Conservation (phyloP, 2,888 invertebrate genomes). For the Rutpela maculata region DNA sequence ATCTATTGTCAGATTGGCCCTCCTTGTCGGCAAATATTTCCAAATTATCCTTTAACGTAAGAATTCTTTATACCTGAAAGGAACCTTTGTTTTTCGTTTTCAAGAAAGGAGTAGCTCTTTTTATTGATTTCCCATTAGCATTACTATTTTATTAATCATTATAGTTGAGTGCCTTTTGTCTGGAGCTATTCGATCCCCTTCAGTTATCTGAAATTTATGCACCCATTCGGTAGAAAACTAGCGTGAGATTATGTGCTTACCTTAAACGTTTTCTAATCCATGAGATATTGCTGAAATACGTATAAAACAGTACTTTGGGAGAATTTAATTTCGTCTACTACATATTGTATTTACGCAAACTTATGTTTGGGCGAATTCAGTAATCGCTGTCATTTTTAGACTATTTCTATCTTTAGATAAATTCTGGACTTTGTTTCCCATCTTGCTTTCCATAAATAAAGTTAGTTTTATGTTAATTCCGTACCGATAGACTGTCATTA, state of each 20-base stretch:
- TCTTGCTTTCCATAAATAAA: background rate
- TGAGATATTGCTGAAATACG: slow-evolving; percentile 42
- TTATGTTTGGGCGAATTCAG: slow-evolving; percentile 17
- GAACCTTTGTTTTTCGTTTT: slow-evolving; percentile 4
- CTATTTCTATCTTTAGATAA: background rate
- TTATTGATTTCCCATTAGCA: slow-evolving; percentile 52
- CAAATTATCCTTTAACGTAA: background rate
- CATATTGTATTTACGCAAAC: slow-evolving; percentile 9
- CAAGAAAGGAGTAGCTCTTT: slow-evolving; percentile 1
- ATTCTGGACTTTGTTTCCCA: background rate
- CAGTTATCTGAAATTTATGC: slow-evolving; percentile 56
- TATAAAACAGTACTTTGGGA: slow-evolving; percentile 25
- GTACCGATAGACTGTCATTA: background rate
- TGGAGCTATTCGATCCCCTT: slow-evolving; percentile 41
- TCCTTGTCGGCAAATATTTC: slow-evolving; percentile 17
- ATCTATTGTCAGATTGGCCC: background rate
- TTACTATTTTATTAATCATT: slow-evolving; percentile 50
- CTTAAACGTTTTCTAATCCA: slow-evolving; percentile 53
- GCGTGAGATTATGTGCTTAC: slow-evolving; percentile 49
- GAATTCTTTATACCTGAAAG: background rate
- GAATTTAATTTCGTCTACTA: slow-evolving; percentile 46
- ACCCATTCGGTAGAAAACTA: slow-evolving; percentile 49
- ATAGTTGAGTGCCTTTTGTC: slow-evolving; percentile 45
- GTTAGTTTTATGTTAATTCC: background rate
- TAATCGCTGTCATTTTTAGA: background rate